Base-by-base conservation (phyloP, 2,888 invertebrate genomes). In the Operophtera brumata region DNA sequence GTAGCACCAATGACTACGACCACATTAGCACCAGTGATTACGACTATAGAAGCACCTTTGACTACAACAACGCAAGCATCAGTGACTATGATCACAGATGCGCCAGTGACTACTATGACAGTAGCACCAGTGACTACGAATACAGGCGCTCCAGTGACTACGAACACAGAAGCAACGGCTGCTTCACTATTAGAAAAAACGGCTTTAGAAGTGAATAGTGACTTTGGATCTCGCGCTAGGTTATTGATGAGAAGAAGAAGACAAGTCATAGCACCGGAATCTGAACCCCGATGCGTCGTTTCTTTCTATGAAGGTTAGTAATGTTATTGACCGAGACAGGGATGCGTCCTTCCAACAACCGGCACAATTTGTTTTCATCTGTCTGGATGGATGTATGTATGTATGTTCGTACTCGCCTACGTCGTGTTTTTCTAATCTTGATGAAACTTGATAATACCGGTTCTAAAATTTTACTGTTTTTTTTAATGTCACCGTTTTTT, bases 271-370 rank as follows among this genome's bases (percentile, higher is more conserved):
- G 61, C 63, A 3, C 57, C 61, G 2, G 63, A 67, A 28, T 58
- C 48, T 14, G 68, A 71, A 10, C 57, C 70, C 1, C 69, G 78
- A 51, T 84, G 84, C 55, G 57, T 82, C 2, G 67, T 74, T 32
- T 70, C 78, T 35, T 64, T 55, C 7, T 75, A 66, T 51, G 58
- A 70, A 73, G 80, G 37, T 35, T 50, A 47, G 39, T 1, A 37
- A 13, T 4, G 20, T 3, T n/a, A n/a, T n/a, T n/a, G n/a, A n/a
- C n/a, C n/a, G n/a, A n/a, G n/a, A n/a, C n/a, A n/a, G n/a, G n/a
- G n/a, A n/a, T n/a, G n/a, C n/a, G n/a, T n/a, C n/a, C n/a, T n/a
- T n/a, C n/a, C n/a, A n/a, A n/a, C n/a, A n/a, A n/a, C n/a, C n/a
- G n/a, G n/a, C n/a, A n/a, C n/a, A n/a, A n/a, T n/a, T n/a, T n/a